Conservation (phyloP, 2,797 vertebrate species). For the Furcifer pardalis region DNA sequence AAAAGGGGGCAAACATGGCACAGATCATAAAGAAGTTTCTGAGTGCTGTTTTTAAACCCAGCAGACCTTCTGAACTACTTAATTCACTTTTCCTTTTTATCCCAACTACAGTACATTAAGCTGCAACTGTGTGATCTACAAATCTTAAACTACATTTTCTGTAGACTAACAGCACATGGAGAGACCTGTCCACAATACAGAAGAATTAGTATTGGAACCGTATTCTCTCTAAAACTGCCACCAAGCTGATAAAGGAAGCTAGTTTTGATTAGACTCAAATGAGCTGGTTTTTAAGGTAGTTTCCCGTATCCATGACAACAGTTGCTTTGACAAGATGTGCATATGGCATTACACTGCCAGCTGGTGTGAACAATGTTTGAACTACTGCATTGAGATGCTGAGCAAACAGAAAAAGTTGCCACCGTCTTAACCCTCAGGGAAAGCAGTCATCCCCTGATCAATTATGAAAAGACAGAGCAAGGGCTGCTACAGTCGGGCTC, state of each 20-base stretch:
- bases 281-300: constrained; percentile 90
- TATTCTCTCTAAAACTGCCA: constrained; percentile 68
- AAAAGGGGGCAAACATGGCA: constrained; percentile 44
- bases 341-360: constrained; percentile 98
- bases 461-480: constrained; percentile 98
- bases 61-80: constrained; percentile 21
- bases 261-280: constrained; percentile 88
- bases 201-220: constrained; percentile 60
- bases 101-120: constrained; percentile 41
- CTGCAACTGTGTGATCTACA: constrained; percentile 53
- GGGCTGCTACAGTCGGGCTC: constrained; percentile 92
- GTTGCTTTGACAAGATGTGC: constrained; percentile 99
- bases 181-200: constrained; percentile 41
- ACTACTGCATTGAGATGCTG: constrained; percentile 99
- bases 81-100: neutral
- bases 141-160: constrained; percentile 27
- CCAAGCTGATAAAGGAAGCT: constrained; percentile 83
- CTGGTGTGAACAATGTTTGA: constrained; percentile 99
- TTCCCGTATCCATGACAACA: constrained; percentile 99
- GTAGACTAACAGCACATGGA: constrained; percentile 12
- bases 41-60: neutral
- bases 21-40: constrained; percentile 28
- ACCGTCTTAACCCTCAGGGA: constrained; percentile 97
- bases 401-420: constrained; percentile 99
- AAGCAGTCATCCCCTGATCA: constrained; percentile 97